These are phyloP conservation scores for Gorsachius magnificus DNA, from an alignment of 2,797 vertebrate species.

Conservation along the genomic window DNA sequence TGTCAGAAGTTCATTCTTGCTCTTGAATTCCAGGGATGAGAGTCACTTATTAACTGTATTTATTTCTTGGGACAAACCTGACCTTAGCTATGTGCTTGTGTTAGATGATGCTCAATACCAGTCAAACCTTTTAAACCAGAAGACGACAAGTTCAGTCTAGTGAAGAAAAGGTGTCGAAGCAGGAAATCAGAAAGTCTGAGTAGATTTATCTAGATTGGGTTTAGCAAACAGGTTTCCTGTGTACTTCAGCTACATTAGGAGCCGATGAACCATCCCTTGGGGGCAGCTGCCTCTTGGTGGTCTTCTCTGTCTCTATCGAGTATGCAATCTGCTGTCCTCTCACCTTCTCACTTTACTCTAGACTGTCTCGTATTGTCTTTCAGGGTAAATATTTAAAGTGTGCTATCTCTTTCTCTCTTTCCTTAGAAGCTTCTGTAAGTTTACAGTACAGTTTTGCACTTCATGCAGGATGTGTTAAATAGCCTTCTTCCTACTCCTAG, in stretches of 20 bases:
- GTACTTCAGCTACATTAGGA: not conserved
- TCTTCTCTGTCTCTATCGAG: not conserved
- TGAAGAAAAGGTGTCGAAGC: not conserved
- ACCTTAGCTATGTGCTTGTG: not conserved
- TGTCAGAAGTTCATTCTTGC: not conserved
- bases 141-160: not conserved
- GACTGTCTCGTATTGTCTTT: not conserved
- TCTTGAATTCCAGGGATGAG: not conserved
- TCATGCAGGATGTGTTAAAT: not conserved
- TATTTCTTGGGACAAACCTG: not conserved
- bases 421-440: not conserved
- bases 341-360: not conserved
- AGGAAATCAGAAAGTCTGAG: not conserved
- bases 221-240: not conserved
- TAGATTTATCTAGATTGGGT: fast-evolving
- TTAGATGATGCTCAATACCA: not conserved
- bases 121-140: not conserved
- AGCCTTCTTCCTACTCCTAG: not conserved
- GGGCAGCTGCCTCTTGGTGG: not conserved
- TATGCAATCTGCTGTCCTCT: not conserved
- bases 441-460: not conserved
- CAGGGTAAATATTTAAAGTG: not conserved
- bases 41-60: not conserved
- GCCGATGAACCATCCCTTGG: not conserved
- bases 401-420: not conserved